A percentile compares a stretch with the other conserved stretches of the same genome.
These are phyloP conservation scores for Ophion costatus DNA, from an alignment of 2,888 invertebrate genomes.

Conservation along the genomic window DNA sequence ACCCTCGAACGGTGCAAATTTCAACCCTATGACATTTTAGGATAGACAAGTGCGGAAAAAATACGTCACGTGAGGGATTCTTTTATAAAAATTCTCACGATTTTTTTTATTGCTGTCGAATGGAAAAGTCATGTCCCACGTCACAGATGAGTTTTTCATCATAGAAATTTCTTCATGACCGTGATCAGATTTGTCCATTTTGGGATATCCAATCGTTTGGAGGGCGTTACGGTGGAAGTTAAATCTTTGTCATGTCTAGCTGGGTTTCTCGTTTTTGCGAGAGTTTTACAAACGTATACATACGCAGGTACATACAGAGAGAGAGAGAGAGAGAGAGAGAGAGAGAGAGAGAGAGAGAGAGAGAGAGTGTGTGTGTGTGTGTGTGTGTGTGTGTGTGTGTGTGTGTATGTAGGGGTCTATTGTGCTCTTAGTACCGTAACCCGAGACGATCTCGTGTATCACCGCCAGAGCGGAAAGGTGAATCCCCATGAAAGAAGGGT, in stretches of 20 bases:
- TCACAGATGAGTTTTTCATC: not conserved
- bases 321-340: too few species aligned
- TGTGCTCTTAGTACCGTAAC: slow-evolving; percentile 49
- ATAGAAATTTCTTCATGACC: not conserved
- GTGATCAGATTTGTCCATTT: slow-evolving; percentile 5
- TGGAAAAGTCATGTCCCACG: not conserved
- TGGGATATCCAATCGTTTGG: not conserved
- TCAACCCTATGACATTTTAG: too few species aligned
- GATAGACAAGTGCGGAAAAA: too few species aligned
- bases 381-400: not conserved
- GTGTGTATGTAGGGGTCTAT: slow-evolving; percentile 45
- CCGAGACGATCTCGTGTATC: slow-evolving; percentile 57
- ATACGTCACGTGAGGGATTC: not conserved
- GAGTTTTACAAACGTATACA: slow-evolving; percentile 2
- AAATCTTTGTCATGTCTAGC: slow-evolving; percentile 12
- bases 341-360: too few species aligned
- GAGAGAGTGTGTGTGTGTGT: not conserved
- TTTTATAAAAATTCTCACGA: not conserved
- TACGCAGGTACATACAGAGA: not conserved
- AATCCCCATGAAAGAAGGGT: slow-evolving; percentile 20
- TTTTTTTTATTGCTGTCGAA: not conserved
- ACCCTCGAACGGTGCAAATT: too few species aligned
- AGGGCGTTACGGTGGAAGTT: not conserved
- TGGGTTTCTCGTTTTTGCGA: slow-evolving; percentile 1
- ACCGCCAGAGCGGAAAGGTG: slow-evolving; percentile 42